Base-by-base conservation (phyloP, 2,888 invertebrate genomes). In the Pyralis farinalis region DNA sequence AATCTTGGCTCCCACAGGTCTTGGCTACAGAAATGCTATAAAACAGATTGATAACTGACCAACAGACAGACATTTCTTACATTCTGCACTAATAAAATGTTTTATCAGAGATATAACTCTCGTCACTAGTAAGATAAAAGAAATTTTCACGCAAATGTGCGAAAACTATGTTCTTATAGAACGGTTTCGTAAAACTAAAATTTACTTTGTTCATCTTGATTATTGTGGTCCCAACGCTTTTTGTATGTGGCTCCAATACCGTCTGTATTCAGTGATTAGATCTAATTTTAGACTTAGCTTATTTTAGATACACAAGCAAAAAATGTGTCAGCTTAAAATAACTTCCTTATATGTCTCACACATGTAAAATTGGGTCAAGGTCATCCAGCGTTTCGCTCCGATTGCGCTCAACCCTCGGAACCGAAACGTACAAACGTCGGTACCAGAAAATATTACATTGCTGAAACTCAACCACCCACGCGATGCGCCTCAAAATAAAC, bases 401-500 rank as follows among this genome's bases (percentile, higher is more conserved):
- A 53, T 53, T 46, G 46, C 44, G 47, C 46, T 47, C 47, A 47
- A 52, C 49, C 46, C 43, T 46, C 49, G 45, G 46, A 49, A 53
- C 49, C 49, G 58, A 58, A 56, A 43, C 57, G 53, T 56, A 49
- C 47, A 49, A 43, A 49, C 53, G 49, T 39, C 43, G 51, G 38
- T 48, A 53, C 58, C 55, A 40, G 62, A 63, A 70, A 69, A 68
- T 65, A 70, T 58, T 62, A 69, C 53, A 63, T 63, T 55, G 57
- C 55, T 57, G 63, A 51, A 59, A 55, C 49, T 43, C 46, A 43
- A 35, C 63, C 78, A 60, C 86, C 83, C 78, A 83, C 86, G 77
- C 82, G 37, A 25, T 10, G n/a, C 46, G 53, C 63, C 76, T 76
- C 64, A 64, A 82, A 81, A 87, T 85, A 87, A 82, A 80, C 82